phyloP scores from a whole-genome alignment of 2,797 vertebrate species.

The Linurgus olivaceus region DNA sequence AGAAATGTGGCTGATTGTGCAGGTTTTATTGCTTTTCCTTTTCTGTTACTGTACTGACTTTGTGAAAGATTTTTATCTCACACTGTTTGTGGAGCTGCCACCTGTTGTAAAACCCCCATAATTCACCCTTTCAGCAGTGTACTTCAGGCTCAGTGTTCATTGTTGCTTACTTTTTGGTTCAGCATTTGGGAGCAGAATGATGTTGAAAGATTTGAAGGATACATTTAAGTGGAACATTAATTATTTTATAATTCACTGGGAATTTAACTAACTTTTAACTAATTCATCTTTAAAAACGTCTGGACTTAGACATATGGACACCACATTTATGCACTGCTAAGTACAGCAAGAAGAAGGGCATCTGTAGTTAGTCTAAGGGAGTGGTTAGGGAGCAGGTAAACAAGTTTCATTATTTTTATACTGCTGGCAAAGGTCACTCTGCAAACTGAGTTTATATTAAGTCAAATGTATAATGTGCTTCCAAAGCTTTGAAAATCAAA shows the following conservation, averaged over 20 bases:
- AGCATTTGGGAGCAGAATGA: neutral
- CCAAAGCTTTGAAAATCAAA: conserved; percentile 73
- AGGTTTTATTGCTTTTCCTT: neutral
- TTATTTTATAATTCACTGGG: neutral
- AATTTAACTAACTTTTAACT: neutral
- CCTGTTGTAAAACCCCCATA: neutral
- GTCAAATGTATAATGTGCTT: conserved; percentile 69
- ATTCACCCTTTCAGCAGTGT: neutral
- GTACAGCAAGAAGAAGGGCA: neutral
- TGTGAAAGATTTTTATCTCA: neutral
- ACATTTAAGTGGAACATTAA: neutral
- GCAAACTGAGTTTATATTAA: conserved; percentile 37
- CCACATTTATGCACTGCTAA: neutral
- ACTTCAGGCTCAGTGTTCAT: neutral
- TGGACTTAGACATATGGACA: neutral
- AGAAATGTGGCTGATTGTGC: neutral
- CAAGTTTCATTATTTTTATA: conserved; percentile 20
- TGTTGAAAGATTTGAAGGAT: neutral
- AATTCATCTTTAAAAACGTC: neutral
- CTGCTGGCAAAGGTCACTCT: conserved; percentile 23
- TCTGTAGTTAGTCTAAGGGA: neutral
- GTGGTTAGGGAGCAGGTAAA: conserved; percentile 43
- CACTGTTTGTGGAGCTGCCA: neutral
- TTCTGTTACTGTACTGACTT: neutral
- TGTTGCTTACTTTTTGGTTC: neutral